A percentile compares a stretch with the other conserved stretches of the same genome.
These are phyloP conservation scores for Drosophila kokeensis DNA, from an alignment of 2,888 invertebrate species.

Conservation along the genomic window DNA sequence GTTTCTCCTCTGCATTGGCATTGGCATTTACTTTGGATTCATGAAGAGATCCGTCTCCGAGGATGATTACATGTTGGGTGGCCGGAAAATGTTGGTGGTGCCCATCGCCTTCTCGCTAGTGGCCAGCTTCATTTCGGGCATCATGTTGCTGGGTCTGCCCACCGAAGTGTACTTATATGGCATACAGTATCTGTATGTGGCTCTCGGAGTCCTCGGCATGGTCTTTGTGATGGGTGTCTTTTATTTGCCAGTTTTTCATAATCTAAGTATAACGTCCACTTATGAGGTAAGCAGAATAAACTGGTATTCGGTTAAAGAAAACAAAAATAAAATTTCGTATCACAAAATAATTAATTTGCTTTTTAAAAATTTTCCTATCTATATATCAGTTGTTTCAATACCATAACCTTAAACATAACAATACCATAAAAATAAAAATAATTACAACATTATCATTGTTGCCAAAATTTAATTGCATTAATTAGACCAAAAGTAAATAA, in stretches of 20 bases:
- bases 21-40: conserved; percentile 93
- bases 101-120: conserved; percentile 93
- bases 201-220: conserved; percentile 88
- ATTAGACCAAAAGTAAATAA: background rate
- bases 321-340: background rate
- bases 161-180: conserved; percentile 94
- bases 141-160: conserved; percentile 91
- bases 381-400: too few relatives aligned
- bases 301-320: background rate
- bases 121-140: conserved; percentile 92
- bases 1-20: conserved; percentile 89
- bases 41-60: conserved; percentile 87
- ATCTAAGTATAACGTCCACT: conserved; percentile 90
- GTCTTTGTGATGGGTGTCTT: conserved; percentile 89
- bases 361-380: too few relatives aligned
- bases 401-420: too few relatives aligned
- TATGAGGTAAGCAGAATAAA: conserved; percentile 88
- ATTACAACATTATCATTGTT: background rate
- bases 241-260: conserved; percentile 91
- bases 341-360: too few relatives aligned
- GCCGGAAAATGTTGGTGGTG: conserved; percentile 90
- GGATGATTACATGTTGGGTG: conserved; percentile 92
- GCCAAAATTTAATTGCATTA: background rate
- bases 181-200: conserved; percentile 90
- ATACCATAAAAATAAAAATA: too few relatives aligned